Base-by-base conservation (phyloP, 1,140 invertebrate genomes). In the Procambarus virginalis region DNA sequence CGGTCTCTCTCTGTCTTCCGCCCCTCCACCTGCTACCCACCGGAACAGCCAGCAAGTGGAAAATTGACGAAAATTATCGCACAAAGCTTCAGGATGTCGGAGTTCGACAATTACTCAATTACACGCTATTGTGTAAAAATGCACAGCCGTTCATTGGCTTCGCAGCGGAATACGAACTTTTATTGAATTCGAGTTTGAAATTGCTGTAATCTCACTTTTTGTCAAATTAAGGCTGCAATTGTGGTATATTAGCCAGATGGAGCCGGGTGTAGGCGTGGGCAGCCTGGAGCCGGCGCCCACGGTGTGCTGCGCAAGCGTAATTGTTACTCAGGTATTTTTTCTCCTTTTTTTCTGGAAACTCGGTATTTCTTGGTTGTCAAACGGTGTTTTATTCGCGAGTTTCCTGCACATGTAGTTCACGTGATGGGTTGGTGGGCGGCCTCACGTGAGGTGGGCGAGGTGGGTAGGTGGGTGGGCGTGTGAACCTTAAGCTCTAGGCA, bases 1-100 rank as follows among this genome's bases (percentile, higher is more conserved):
- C 14, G 17, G 0, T 48, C 46, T 3, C 4, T 48, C 46, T 9
- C n/a, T 51, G 5, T 79, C 22, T 34, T 34, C 68, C 22, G 8
- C 22, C 68, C 20, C n/a, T 34, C 20, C 34, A 17, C 34, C 20
- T 49, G 1, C 77, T 49, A 49, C 22, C 75, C 84, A 86, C 84
- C 84, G 84, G 84, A 86, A 86, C 84, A 58, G 22, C 9, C 68
- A 73, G 3, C 55, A 64, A 86, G 84, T 86, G 84, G 84, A 86
- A 86, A 86, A 86, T 86, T 86, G 84, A 78, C 45, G 84, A 78
- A 86, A 86, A 86, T 86, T 76, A 86, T 51, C 45, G 84, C 84
- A 86, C 84, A 86, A 86, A 85, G 75, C 51, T 58, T 86, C 75
- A 78, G 84, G 84, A 86, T 78, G 83, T 86, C 45, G 46, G 49